Percentiles rank a stretch among this genome's conserved stretches.
Evolutionary conservation across 1,140 invertebrate genomes (phyloP).

Genomic region (Octopus sinensis): DNA sequence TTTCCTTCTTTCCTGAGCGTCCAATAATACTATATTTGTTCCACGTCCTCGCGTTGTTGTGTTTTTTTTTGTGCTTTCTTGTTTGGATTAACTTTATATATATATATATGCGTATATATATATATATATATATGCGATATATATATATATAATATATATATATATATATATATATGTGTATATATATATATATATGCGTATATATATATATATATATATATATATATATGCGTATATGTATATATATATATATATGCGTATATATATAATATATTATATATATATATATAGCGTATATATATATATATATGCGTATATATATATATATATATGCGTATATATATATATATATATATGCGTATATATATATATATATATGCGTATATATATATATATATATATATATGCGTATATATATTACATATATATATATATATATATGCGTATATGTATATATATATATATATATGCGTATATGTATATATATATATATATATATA

Average conservation of each 20-base stretch:
- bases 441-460: slow-evolving; percentile 2
- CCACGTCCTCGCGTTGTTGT: too few species aligned
- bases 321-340: background rate
- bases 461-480: background rate
- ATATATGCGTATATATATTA: background rate
- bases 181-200: background rate
- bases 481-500: background rate
- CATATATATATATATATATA: slow-evolving; percentile 6
- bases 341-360: background rate
- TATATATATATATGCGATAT: background rate
- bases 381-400: slow-evolving; percentile 2
- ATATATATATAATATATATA: slow-evolving; percentile 5
- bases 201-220: slow-evolving; percentile 5
- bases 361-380: background rate
- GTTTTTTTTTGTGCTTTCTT: too few species aligned
- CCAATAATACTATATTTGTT: too few species aligned
- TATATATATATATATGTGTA: background rate
- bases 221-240: background rate
- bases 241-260: background rate
- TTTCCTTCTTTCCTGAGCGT: too few species aligned
- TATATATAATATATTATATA: background rate
- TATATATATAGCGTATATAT: background rate
- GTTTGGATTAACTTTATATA: background rate
- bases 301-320: background rate
- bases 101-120: background rate